Evolutionary conservation across 2,113 vertebrate species (phyloP), one percentile per base, ranked within the genome.

Genomic region (Trochalopteron elliotii): DNA sequence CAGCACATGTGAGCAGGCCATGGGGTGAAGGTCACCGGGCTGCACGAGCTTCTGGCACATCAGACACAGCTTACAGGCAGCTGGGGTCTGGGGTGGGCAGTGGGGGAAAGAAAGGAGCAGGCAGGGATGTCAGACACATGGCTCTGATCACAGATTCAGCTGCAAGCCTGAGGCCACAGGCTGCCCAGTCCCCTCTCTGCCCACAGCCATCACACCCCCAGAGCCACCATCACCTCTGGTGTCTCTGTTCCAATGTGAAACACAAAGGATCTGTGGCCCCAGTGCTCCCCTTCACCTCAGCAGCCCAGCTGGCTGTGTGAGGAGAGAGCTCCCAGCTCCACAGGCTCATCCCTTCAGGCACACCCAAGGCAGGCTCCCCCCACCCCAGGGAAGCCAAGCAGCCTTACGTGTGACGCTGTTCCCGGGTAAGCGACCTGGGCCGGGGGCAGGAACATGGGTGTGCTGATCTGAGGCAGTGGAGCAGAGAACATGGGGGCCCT

Each of bases 11-110:
- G 98, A 88, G 88, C 99, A 99, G 76, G 98, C 97, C 95, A 99
- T 98, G 8, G 98, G 98, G 90, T 99, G 98, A 25, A 99, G 98
- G 87, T 98, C 98, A 28, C 96, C 97, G 0, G 98, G 98, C 61
- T 98, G 98, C 76, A 99, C 99, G 0, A 97, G 97, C 89, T 99
- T 98, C 98, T 99, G 99, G 93, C 99, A 99, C 97, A 99, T 98
- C 19, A 99, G 97, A 95, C 99, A 99, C 77, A 98, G 97, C 89
- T 99, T 99, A 23, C 97, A 98, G 37, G 97, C 89, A 63, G 97
- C 87, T 2, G 97, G 96, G 74, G 31, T 74, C 97, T 97, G 96
- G 39, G 7, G 9, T 0, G 1, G 44, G 69, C 64, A 44, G 80
- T 0, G 11, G n/a, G 69, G 28, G 63, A 23, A 84, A 69, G 33